Conservation (phyloP, 2,797 vertebrate genomes). For the Sternarchorhynchus goeldii region DNA sequence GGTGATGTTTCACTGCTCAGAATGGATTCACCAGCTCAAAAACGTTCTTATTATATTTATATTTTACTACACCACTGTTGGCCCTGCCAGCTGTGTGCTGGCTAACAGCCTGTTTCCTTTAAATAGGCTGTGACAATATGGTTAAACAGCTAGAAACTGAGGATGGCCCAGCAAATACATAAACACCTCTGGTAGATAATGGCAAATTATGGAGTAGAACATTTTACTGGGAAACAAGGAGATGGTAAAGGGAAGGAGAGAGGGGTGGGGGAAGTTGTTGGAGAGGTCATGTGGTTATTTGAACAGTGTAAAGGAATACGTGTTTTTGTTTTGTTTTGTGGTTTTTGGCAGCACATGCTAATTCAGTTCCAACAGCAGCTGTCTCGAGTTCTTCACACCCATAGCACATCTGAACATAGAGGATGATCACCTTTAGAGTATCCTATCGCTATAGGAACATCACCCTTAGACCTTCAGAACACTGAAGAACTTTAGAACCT, state of each 20-base stretch:
- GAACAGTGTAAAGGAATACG: neutral
- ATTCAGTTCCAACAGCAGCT: constrained; percentile 33
- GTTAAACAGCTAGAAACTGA: constrained; percentile 64
- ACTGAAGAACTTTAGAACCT: too few relatives aligned
- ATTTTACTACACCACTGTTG: constrained; percentile 84
- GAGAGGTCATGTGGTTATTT: neutral
- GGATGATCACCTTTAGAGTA: neutral
- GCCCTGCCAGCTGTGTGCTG: constrained; percentile 75
- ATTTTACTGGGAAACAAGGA: constrained; percentile 26
- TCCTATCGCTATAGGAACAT: neutral
- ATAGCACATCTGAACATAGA: constrained; percentile 2
- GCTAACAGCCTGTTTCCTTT: constrained; percentile 59
- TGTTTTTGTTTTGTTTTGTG: neutral
- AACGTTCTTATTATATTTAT: constrained; percentile 89
- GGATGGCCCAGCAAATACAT: constrained; percentile 49
- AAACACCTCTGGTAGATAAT: constrained; percentile 47
- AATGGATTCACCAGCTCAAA: constrained; percentile 88
- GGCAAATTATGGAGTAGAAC: constrained; percentile 47
- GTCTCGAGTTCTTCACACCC: constrained; percentile 6
- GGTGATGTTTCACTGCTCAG: constrained; percentile 87
- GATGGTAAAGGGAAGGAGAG: constrained; percentile 2
- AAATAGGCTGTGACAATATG: constrained; percentile 72
- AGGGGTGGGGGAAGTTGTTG: constrained; percentile 9
- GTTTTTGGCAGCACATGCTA: constrained; percentile 17
- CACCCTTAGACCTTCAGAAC: neutral